phyloP scores from a whole-genome alignment of 2,113 vertebrate species.

The Agapornis roseicollis region DNA sequence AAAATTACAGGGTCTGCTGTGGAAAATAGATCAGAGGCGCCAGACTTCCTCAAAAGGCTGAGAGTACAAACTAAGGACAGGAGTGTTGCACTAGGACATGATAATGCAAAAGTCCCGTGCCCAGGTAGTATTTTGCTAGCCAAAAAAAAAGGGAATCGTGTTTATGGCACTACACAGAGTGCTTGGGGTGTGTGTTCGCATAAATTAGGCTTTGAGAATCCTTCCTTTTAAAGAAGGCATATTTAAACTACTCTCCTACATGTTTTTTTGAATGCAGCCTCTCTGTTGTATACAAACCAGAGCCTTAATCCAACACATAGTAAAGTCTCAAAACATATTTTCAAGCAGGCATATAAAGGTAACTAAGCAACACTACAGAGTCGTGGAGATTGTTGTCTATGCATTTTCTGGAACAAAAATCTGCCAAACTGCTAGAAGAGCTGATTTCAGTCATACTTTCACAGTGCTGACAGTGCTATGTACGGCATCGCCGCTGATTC shows the following conservation, averaged over 20 bases:
- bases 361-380: slow-evolving; percentile 65
- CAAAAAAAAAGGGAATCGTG: background rate
- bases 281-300: slow-evolving; percentile 73
- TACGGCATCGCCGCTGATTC: background rate
- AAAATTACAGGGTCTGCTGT: slow-evolving; percentile 78
- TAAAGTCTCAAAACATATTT: slow-evolving; percentile 74
- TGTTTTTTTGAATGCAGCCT: slow-evolving; percentile 60
- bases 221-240: slow-evolving; percentile 51
- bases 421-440: slow-evolving; percentile 21
- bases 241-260: slow-evolving; percentile 60
- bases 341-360: slow-evolving; percentile 66
- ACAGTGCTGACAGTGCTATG: background rate
- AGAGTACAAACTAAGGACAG: slow-evolving; percentile 54
- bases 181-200: slow-evolving; percentile 6
- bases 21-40: slow-evolving; percentile 71
- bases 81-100: slow-evolving; percentile 33
- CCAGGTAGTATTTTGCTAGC: background rate
- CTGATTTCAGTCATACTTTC: background rate
- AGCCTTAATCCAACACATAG: slow-evolving; percentile 75
- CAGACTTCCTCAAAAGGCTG: slow-evolving; percentile 72
- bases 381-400: slow-evolving; percentile 54
- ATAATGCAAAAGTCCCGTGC: slow-evolving; percentile 46
- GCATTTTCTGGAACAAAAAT: slow-evolving; percentile 51
- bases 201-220: slow-evolving; percentile 48
- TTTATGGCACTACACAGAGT: slow-evolving; percentile 27